Evolutionary conservation across 2,888 invertebrate genomes (phyloP).

Genomic region (Apotomis turbidana): DNA sequence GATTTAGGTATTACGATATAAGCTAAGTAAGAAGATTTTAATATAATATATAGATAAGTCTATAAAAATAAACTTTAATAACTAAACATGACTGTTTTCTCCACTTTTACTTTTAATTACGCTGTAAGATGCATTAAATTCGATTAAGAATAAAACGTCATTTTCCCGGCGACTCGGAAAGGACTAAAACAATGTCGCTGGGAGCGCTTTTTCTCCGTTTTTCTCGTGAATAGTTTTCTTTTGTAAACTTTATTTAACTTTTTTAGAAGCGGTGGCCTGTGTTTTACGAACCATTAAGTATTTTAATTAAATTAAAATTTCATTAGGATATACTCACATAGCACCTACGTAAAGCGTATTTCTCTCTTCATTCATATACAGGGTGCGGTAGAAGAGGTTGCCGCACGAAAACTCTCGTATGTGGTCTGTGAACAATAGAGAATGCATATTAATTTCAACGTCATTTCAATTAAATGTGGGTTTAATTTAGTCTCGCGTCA

Average conservation of each 20-base stretch:
- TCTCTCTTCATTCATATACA: constrained; percentile 83
- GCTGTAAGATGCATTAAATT: background rate
- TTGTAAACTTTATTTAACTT: constrained; percentile 42
- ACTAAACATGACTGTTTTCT: background rate
- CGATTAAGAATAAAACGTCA: constrained; percentile 7
- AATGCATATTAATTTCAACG: constrained; percentile 40
- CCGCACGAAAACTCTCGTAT: constrained; percentile 85
- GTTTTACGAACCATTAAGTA: constrained; percentile 38
- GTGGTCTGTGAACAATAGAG: constrained; percentile 81
- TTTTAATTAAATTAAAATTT: constrained; percentile 26
- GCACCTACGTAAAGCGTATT: constrained; percentile 86
- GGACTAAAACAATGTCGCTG: constrained; percentile 32
- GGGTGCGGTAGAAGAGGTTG: constrained; percentile 84
- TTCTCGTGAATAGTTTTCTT: constrained; percentile 24
- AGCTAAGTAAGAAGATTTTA: no score
- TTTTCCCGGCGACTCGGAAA: constrained; percentile 6
- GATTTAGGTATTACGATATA: no score
- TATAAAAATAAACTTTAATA: no score
- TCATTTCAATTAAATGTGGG: background rate
- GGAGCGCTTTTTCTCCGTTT: constrained; percentile 31
- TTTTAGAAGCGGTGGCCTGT: constrained; percentile 39
- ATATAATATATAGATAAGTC: no score
- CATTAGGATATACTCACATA: constrained; percentile 79
- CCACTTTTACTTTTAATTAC: background rate
- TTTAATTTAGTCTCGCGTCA: background rate